A percentile compares a stretch with the other conserved stretches of the same genome.
Conservation (phyloP, 2,113 vertebrate species). For the Chloroceryle aenea region DNA sequence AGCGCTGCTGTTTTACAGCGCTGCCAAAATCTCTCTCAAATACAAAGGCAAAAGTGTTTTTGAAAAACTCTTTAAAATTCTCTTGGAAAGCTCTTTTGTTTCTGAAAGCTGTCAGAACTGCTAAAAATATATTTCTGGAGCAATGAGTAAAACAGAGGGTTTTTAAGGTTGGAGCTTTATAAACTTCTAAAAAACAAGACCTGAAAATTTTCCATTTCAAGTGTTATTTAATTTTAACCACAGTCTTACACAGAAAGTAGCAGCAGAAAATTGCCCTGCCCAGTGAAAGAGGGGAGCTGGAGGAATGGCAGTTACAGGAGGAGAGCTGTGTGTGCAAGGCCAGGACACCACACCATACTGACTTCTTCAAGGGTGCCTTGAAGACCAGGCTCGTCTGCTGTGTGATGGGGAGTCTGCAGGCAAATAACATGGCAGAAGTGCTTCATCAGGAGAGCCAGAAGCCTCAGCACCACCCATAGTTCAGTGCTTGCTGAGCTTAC, state of each 20-base stretch:
- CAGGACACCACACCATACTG: background rate
- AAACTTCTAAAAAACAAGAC: background rate
- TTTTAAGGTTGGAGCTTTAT: background rate
- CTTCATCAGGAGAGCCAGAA: background rate
- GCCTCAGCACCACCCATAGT: background rate
- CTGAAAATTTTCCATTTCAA: conserved; percentile 24
- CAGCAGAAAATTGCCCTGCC: background rate
- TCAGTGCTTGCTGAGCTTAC: fast-evolving
- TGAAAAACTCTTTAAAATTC: conserved; percentile 36
- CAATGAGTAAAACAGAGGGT: background rate
- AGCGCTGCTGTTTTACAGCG: conserved; percentile 22
- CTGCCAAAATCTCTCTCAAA: conserved; percentile 56
- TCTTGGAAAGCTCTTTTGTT: conserved; percentile 55
- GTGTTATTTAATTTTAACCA: background rate
- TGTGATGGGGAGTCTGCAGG: fast-evolving
- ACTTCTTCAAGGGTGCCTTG: background rate
- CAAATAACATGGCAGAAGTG: fast-evolving
- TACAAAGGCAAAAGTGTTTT: conserved; percentile 52
- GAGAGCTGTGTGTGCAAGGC: background rate
- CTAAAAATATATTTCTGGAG: conserved; percentile 41
- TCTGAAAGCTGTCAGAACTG: conserved; percentile 61
- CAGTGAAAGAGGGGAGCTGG: background rate
- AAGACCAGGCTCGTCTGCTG: background rate
- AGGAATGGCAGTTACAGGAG: background rate
- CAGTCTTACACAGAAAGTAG: background rate